Evolutionary conservation across 1,140 invertebrate genomes (phyloP).

Genomic region (Platyura marginata): DNA sequence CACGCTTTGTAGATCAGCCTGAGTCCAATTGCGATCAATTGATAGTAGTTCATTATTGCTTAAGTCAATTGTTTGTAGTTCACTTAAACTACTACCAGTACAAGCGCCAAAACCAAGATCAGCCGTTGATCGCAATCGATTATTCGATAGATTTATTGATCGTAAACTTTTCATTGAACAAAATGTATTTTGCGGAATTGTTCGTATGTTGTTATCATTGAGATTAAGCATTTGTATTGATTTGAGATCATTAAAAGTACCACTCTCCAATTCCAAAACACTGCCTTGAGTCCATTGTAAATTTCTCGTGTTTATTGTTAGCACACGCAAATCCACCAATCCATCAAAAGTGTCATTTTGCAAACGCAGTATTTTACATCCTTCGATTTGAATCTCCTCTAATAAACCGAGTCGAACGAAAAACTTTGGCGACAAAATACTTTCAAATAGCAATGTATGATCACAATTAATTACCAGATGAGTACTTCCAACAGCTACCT

Average conservation of each 20-base stretch:
- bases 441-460: slow-evolving; percentile 43
- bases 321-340: slow-evolving; percentile 42
- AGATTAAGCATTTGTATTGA: slow-evolving; percentile 52
- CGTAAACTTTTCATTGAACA: slow-evolving; percentile 52
- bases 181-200: slow-evolving; percentile 47
- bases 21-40: slow-evolving; percentile 42
- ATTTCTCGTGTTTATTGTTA: slow-evolving; percentile 49
- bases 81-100: slow-evolving; percentile 21
- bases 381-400: slow-evolving; percentile 42
- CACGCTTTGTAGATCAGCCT: slow-evolving; percentile 43
- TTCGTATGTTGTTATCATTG: slow-evolving; percentile 48
- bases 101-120: slow-evolving; percentile 41
- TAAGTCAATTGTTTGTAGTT: slow-evolving; percentile 46
- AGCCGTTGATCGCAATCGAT: slow-evolving; percentile 46
- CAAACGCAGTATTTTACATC: slow-evolving; percentile 53
- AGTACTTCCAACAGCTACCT: slow-evolving; percentile 27
- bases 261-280: slow-evolving; percentile 36
- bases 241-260: slow-evolving; percentile 40
- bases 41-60: slow-evolving; percentile 50
- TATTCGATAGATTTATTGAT: slow-evolving; percentile 54
- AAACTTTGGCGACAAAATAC: slow-evolving; percentile 38
- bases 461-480: slow-evolving; percentile 43
- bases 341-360: slow-evolving; percentile 50
- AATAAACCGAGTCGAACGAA: slow-evolving; percentile 49
- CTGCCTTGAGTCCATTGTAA: slow-evolving; percentile 41